A percentile compares a stretch with the other conserved stretches of the same genome.
phyloP scores from a whole-genome alignment of 2,888 invertebrate genomes.

The Portevinia maculata region DNA sequence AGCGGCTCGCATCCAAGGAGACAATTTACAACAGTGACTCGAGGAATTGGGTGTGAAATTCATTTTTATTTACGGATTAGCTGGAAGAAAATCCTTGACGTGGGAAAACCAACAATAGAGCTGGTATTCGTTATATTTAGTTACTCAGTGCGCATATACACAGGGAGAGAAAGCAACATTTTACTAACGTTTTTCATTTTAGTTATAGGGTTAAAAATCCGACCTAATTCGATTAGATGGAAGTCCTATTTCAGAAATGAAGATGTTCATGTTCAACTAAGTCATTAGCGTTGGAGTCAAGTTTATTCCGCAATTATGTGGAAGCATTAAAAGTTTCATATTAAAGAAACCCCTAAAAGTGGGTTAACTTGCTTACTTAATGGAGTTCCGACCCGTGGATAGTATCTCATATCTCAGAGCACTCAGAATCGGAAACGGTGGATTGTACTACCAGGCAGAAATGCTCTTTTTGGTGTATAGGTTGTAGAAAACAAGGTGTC shows the following conservation, averaged over 20 bases:
- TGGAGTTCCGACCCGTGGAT: no score
- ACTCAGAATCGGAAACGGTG: no score
- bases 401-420: no score
- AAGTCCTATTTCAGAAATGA: not conserved
- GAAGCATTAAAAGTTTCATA: no score
- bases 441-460: no score
- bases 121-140: constrained; percentile 30
- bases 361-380: no score
- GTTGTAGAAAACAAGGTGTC: no score
- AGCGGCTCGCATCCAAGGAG: constrained; percentile 37
- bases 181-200: constrained; percentile 19
- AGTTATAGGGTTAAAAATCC: constrained; percentile 20
- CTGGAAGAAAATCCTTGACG: not conserved
- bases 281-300: constrained; percentile 22
- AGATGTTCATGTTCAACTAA: constrained; percentile 21
- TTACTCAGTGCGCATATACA: no score
- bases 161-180: no score
- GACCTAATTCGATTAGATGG: constrained; percentile 29
- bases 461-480: no score
- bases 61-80: constrained; percentile 43
- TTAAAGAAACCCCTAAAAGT: no score
- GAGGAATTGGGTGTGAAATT: constrained; percentile 66
- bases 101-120: constrained; percentile 25
- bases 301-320: no score
- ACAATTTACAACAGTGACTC: constrained; percentile 63